Base-by-base conservation (phyloP, 2,888 invertebrate species). In the Lapara coniferarum region DNA sequence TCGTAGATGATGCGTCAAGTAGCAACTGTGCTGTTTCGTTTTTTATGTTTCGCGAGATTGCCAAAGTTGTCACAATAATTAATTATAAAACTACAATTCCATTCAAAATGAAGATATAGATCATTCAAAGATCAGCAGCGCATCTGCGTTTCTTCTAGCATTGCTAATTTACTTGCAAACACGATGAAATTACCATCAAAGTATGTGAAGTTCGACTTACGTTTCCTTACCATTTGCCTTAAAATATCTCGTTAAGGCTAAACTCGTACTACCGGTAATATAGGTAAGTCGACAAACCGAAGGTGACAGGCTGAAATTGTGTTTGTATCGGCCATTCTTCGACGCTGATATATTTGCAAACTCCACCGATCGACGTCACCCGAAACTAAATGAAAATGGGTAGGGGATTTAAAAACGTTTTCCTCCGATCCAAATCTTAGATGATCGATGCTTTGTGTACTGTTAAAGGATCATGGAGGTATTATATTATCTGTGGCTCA, bases 281-380 rank as follows among this genome's bases (percentile, higher is more conserved):
- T 70, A 52, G 63, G 66, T 30, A 58, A 69, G 67, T 67, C 30
- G 59, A 53, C 46, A 57, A 30, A 68, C 68, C 51, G 37, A 51
- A 7, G 66, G 68, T 73, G 76, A 78, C 76, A 74, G 72, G 70
- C 71, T 72, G 72, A 79, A 82, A 83, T 85, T 83, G 75, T 81
- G 77, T 85, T 82, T 82, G 78, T 73, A 69, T 71, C 68, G 73
- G 77, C 75, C 75, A 78, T 79, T 78, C 73, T 73, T 74, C 68
- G 70, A 67, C 73, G 71, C 71, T 81, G 81, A 85, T 83, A 80
- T 81, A 85, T 82, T 79, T 80, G 74, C 78, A 71, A 76, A 78
- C 74, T 76, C 75, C 74, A 69, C 74, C 74, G 72, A 68, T 66
- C 53, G 14, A 63, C 66, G 49, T 19, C 63, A 68, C 19, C 46